A percentile compares a stretch with the other conserved stretches of the same genome.
Evolutionary conservation across 1,140 invertebrate species (phyloP).

Genomic region (Caerostris extrusa): DNA sequence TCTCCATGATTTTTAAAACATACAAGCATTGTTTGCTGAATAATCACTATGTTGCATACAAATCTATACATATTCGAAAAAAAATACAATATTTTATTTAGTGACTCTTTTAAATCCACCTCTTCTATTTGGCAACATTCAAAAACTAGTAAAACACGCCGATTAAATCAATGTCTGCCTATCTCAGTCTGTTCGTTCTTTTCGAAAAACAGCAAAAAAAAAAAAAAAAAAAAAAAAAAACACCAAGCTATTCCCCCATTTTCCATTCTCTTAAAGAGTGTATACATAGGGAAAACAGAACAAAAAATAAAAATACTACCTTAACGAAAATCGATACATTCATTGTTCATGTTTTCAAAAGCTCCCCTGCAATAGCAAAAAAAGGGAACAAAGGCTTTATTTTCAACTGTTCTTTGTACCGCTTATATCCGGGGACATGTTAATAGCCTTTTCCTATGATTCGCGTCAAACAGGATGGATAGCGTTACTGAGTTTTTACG

Average conservation of each 20-base stretch:
- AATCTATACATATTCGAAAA: too few relatives aligned
- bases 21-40: too few relatives aligned
- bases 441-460: constrained; percentile 40
- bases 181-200: not conserved
- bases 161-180: constrained; percentile 10
- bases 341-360: constrained; percentile 55
- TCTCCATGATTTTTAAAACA: too few relatives aligned
- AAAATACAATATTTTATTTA: too few relatives aligned
- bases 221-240: too few relatives aligned
- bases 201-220: not conserved
- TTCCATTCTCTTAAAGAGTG: not conserved
- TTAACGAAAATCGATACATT: constrained; percentile 53
- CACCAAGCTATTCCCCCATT: not conserved
- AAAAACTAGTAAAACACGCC: not conserved
- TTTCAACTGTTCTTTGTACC: constrained; percentile 44
- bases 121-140: not conserved
- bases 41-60: too few relatives aligned
- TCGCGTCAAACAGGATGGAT: constrained; percentile 48
- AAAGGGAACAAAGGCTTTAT: constrained; percentile 20
- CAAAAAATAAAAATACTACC: constrained; percentile 16
- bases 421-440: constrained; percentile 22
- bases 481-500: constrained; percentile 42
- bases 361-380: constrained; percentile 7
- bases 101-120: not conserved
- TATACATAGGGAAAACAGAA: constrained; percentile 4